phyloP scores from a whole-genome alignment of 2,113 vertebrate species.

The Heptranchias perlo region DNA sequence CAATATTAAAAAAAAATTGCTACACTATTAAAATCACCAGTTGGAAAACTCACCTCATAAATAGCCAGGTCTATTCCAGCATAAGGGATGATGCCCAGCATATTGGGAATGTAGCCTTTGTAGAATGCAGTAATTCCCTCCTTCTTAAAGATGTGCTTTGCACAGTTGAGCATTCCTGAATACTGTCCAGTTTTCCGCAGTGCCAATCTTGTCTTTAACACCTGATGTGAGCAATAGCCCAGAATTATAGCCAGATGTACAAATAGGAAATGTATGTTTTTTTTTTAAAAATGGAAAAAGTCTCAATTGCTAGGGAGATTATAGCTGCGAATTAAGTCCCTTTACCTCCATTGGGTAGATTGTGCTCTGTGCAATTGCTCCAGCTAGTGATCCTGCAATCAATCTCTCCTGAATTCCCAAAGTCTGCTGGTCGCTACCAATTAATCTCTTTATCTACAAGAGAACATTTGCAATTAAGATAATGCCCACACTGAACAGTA shows the following conservation, averaged over 20 bases:
- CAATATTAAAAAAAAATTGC: neutral
- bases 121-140: constrained; percentile 85
- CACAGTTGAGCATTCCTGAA: constrained; percentile 74
- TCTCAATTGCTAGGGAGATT: neutral
- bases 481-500: neutral
- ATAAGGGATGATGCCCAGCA: constrained; percentile 92
- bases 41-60: constrained; percentile 73
- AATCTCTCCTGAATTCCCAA: constrained; percentile 80
- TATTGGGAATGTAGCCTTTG: constrained; percentile 90
- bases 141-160: constrained; percentile 72
- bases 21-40: neutral
- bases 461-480: neutral
- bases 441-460: constrained; percentile 79
- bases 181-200: constrained; percentile 84
- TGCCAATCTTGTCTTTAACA: constrained; percentile 88
- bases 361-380: constrained; percentile 87
- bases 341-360: constrained; percentile 97
- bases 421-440: constrained; percentile 83
- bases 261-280: neutral
- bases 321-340: neutral
- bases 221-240: constrained; percentile 53
- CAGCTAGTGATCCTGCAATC: constrained; percentile 82
- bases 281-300: neutral
- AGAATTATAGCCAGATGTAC: neutral
- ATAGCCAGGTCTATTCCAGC: constrained; percentile 93